Evolutionary conservation across 2,113 vertebrate genomes (phyloP).

Genomic region (Alligator sinensis): DNA sequence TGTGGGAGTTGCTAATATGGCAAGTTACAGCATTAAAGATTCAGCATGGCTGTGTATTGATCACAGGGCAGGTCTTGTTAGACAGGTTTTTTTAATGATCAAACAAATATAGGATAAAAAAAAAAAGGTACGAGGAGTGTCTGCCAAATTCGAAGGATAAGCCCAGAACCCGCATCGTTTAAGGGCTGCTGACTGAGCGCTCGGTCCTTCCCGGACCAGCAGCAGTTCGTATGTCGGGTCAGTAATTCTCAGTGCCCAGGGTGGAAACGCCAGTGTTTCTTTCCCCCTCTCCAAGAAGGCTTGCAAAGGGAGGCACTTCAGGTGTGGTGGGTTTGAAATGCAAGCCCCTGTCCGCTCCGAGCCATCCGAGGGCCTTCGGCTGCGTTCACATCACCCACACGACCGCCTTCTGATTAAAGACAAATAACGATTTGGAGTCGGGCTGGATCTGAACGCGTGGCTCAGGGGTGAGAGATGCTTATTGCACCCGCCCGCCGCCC

Average conservation of each 20-base stretch:
- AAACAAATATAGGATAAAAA: conserved; percentile 57
- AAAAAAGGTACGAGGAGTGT: neutral
- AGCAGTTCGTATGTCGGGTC: neutral
- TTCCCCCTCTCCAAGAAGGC: accelerated
- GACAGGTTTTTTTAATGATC: conserved; percentile 41
- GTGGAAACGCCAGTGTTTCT: neutral
- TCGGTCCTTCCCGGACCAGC: neutral
- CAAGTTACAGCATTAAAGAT: conserved; percentile 58
- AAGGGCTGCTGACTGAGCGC: neutral
- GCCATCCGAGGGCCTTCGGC: neutral
- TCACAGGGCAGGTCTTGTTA: conserved; percentile 51
- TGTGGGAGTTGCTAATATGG: conserved; percentile 60
- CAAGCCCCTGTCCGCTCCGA: accelerated
- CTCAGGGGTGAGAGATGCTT: neutral
- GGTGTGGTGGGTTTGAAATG: neutral
- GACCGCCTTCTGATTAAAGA: neutral
- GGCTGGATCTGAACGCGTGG: conserved; percentile 11
- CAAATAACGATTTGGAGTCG: accelerated
- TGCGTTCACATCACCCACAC: accelerated
- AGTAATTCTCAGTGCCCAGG: accelerated
- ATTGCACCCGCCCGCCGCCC: neutral
- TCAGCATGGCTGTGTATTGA: conserved; percentile 45
- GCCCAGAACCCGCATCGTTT: neutral
- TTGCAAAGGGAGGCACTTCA: neutral
- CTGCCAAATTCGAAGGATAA: neutral